phyloP scores from a whole-genome alignment of 1,140 invertebrate species.

The Anagrus nilaparvatae region DNA sequence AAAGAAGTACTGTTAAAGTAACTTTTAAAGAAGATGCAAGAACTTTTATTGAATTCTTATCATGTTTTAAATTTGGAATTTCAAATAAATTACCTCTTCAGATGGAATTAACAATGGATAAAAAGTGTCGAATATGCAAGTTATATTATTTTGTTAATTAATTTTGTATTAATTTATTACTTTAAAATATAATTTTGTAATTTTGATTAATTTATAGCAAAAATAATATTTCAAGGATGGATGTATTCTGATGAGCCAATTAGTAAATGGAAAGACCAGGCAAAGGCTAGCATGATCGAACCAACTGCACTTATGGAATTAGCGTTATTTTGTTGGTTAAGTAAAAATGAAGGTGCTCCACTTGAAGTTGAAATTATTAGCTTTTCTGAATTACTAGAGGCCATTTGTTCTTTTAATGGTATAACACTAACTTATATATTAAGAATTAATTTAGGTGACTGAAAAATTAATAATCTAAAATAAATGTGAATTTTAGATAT shows the following conservation, averaged over 20 bases:
- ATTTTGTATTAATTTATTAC: conserved; percentile 26
- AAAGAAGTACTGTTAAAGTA: conserved; percentile 26
- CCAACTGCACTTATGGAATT: conserved; percentile 51
- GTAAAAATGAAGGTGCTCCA: conserved; percentile 33
- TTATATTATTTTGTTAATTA: conserved; percentile 7
- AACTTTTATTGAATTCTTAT: conserved; percentile 41
- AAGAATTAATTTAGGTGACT: no score
- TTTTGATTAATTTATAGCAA: conserved; percentile 44
- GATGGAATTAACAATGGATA: conserved; percentile 26
- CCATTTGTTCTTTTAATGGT: conserved; percentile 38
- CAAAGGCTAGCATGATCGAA: conserved; percentile 45
- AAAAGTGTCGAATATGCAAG: conserved; percentile 31
- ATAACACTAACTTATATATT: no score
- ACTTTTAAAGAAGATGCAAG: conserved; percentile 35
- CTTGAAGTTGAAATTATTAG: conserved; percentile 39
- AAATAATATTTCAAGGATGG: conserved; percentile 51
- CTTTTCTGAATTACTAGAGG: conserved; percentile 39
- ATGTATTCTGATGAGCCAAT: conserved; percentile 43
- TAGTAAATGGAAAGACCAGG: conserved; percentile 41
- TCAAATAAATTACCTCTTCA: conserved; percentile 27
- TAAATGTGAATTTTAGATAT: conserved; percentile 19
- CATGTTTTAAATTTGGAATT: conserved; percentile 47
- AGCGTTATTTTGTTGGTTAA: conserved; percentile 56
- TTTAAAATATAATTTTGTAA: conserved; percentile 27
- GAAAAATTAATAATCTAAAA: no score